Evolutionary conservation across 2,113 vertebrate species (phyloP).

Genomic region (Labeo rohita): DNA sequence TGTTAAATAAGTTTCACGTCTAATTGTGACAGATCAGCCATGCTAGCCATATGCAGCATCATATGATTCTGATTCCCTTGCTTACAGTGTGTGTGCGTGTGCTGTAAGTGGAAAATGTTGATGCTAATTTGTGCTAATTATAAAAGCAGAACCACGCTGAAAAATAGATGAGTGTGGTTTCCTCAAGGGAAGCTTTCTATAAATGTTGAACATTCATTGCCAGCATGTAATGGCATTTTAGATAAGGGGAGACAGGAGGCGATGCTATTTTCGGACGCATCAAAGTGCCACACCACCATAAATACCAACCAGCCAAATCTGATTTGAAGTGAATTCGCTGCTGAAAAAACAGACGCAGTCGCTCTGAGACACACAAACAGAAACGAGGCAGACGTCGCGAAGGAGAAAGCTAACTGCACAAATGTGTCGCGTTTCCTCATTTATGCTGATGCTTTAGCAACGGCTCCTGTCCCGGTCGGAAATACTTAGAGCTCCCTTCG

Average conservation of each 20-base stretch:
- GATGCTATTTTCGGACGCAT: conserved; percentile 16
- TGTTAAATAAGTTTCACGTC: conserved; percentile 17
- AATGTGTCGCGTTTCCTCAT: neutral
- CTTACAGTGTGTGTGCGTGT: conserved; percentile 14
- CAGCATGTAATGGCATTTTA: conserved; percentile 40
- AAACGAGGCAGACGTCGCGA: neutral
- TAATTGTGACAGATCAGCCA: conserved; percentile 23
- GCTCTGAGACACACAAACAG: neutral
- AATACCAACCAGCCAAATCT: conserved; percentile 10
- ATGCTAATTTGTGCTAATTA: conserved; percentile 46
- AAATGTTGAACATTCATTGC: conserved; percentile 33
- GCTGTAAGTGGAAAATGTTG: conserved; percentile 24
- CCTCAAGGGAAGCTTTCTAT: conserved; percentile 20
- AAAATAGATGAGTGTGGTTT: conserved; percentile 25
- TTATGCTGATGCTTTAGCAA: conserved; percentile 17
- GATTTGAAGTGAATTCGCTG: conserved; percentile 3
- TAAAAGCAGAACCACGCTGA: conserved; percentile 28
- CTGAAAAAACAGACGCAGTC: conserved; percentile 19
- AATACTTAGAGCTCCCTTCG: conserved; percentile 28
- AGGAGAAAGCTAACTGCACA: neutral
- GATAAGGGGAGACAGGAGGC: neutral
- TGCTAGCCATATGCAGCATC: neutral
- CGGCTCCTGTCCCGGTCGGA: neutral
- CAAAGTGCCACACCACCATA: conserved; percentile 11
- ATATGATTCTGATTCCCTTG: neutral